Percentiles rank a stretch among this genome's conserved stretches.
Evolutionary conservation across 2,797 vertebrate genomes (phyloP).

Genomic region (Perdix hodgsoniae): DNA sequence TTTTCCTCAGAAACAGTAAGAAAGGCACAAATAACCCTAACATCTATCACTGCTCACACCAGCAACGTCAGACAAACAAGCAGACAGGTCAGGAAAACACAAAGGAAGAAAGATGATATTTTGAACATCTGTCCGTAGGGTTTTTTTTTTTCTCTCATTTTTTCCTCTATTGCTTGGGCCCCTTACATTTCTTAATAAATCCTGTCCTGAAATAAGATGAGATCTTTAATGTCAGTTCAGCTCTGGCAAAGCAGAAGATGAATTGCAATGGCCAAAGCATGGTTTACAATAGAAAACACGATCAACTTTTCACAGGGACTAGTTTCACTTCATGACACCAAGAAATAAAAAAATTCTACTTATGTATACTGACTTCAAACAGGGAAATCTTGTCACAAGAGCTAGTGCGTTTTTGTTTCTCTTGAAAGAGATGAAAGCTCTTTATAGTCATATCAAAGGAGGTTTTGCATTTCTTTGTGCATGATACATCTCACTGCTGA

Average conservation of each 20-base stretch:
- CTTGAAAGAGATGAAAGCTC: slow-evolving; percentile 58
- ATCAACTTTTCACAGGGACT: neutral
- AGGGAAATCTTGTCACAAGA: slow-evolving; percentile 31
- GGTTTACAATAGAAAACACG: neutral
- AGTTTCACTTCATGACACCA: neutral
- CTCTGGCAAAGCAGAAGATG: neutral
- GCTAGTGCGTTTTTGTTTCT: slow-evolving; percentile 45
- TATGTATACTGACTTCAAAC: slow-evolving; percentile 53
- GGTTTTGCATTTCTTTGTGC: slow-evolving; percentile 10
- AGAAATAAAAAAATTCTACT: neutral
- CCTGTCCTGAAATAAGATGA: neutral
- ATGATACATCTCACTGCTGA: slow-evolving; percentile 8
- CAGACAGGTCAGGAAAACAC: neutral
- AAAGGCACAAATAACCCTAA: neutral
- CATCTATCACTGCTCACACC: neutral
- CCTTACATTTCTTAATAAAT: neutral
- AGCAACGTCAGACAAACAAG: neutral
- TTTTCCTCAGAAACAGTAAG: neutral
- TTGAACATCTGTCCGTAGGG: neutral
- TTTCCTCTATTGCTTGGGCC: neutral
- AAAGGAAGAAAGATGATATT: neutral
- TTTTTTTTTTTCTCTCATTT: neutral
- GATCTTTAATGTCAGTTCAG: neutral
- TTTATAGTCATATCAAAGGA: slow-evolving; percentile 52
- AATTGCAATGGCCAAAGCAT: neutral